Base-by-base conservation (phyloP, 1,140 invertebrate species). In the Antheraea pernyi region DNA sequence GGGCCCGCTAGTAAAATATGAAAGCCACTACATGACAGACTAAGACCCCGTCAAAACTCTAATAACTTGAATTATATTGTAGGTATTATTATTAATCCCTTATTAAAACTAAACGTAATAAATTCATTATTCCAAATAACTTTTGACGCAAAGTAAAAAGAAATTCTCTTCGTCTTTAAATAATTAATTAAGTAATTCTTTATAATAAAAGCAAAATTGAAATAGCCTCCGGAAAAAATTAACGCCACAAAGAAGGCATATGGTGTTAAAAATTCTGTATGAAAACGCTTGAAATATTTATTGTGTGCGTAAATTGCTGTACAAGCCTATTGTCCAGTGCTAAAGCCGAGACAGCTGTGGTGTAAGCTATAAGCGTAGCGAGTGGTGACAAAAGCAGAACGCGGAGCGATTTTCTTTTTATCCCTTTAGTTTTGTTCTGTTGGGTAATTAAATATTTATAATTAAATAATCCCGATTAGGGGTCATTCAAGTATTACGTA, bases 241-340 rank as follows among this genome's bases (percentile, higher is more conserved):
- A 80, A 67, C 19, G 39, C 48, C 19, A 84, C 80, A 86, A 84
- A 75, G 74, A 81, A 80, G 19, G 73, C 85, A 88, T 84, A 86
- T 86, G 85, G 81, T 78, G 72, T 69, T 42, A 16, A 80, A 70
- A 80, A 78, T 75, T 73, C 77, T 73, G 77, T 75, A 79, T 73
- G 70, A 76, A 76, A 70, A 71, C 58, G 39, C 11, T 36, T 48
- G 65, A 70, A 83, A 53, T 85, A 82, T 80, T 73, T 74, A 81
- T 84, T 84, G 78, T 83, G 63, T 72, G 71, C 76, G 78, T 71
- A 81, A 85, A 86, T 85, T 85, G 70, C 76, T 77, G 74, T 77
- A 76, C 60, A 74, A 78, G 76, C 75, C 11, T 76, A 79, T 77
- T 79, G 72, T 78, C 73, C 73, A 61, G 58, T 68, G 68, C 19